Conservation (phyloP, 2,797 vertebrate genomes). For the Rhinella marina region DNA sequence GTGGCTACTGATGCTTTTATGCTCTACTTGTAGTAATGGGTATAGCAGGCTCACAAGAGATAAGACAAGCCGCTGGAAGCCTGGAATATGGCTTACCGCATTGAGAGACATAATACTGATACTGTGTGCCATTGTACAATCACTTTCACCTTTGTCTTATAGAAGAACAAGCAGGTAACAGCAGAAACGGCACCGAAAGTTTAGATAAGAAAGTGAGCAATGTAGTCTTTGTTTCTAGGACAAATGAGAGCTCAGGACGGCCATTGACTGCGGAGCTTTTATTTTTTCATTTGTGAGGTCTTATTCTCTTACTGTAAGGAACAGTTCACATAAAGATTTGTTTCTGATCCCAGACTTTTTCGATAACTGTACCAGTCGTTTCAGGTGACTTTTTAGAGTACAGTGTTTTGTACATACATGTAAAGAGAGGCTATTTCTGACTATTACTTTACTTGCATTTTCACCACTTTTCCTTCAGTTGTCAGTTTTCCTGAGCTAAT, state of each 20-base stretch:
- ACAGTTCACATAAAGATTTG: no score
- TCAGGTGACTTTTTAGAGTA: no score
- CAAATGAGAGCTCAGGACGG: neutral
- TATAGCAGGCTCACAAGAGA: constrained; percentile 17
- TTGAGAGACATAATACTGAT: neutral
- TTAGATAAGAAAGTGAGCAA: neutral
- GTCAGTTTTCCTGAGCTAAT: no score
- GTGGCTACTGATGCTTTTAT: constrained; percentile 27
- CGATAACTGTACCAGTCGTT: no score
- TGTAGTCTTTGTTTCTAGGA: neutral
- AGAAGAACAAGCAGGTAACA: neutral
- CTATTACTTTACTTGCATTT: no score
- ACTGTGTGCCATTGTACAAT: neutral
- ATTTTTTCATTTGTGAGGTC: no score
- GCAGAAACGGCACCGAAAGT: neutral
- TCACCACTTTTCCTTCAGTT: no score
- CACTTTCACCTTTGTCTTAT: neutral
- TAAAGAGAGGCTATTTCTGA: no score
- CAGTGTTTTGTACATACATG: no score
- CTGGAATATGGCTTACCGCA: neutral
- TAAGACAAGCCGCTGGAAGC: constrained; percentile 13
- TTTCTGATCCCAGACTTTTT: no score
- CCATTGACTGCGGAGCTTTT: neutral
- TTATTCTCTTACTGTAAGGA: no score
- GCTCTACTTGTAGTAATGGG: constrained; percentile 10